Evolutionary conservation across 1,140 invertebrate species (phyloP), one percentile per base, ranked within the genome.

Genomic region (Zaprionus davidi): DNA sequence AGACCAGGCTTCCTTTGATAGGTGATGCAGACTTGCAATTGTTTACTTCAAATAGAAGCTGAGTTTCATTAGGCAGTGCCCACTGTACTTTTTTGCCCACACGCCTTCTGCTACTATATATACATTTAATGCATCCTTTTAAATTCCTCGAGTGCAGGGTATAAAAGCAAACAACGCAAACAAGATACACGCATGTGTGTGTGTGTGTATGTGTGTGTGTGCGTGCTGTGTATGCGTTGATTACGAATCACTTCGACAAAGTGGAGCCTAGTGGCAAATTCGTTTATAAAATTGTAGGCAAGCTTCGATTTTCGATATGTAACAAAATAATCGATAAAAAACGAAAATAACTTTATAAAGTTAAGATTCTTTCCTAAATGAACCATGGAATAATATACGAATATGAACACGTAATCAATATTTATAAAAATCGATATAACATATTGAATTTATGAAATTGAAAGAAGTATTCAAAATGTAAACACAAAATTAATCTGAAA

Each of bases 91-190:
- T n/a, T 49, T 20, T 22, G 46, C 22, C 1, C 46, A 4, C 20
- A 0, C 46, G 22, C 20, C 5, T 20, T 22, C 6, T 22, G 20
- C 46, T 49, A 13, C 46, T 51, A 22, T 13, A 15, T 51, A 22
- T 49, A 51, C 20, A 51, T 22, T 15, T 28, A 17, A 15, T 36
- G 60, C 51, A 56, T 55, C 46, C 44, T 15, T 56, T 68, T 58
- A 13, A 68, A 24, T 58, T 26, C 20, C 20, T 31, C 56, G 28
- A 56, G 65, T 74, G 65, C 66, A 69, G 71, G 58, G 60, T 71
- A 64, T 71, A 22, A 59, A 53, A 63, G 26, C 55, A 59, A 41
- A 76, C 60, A 71, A 7, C 12, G 28, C 34, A 65, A 24, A 70
- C 41, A 64, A 58, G 41, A 58, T 38, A 15, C 1, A 34, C 22